Conservation (phyloP, 2,888 invertebrate genomes). For the Protophormia terraenovae region DNA sequence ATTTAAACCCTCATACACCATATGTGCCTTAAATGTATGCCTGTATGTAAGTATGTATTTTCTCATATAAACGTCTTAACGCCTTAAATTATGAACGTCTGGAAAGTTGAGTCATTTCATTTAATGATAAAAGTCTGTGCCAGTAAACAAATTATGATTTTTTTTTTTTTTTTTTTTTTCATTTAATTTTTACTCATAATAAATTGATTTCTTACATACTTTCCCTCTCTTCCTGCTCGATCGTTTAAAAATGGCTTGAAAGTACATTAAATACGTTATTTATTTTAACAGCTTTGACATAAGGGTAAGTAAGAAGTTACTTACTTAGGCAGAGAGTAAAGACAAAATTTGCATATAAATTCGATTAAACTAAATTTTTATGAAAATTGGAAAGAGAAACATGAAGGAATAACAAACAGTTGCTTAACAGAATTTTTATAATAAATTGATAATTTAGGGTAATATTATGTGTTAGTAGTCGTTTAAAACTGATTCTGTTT, state of each 20-base stretch:
- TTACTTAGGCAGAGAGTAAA: background rate
- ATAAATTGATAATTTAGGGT: background rate
- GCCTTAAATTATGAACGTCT: constrained; percentile 41
- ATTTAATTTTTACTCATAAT: background rate
- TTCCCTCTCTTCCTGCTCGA: background rate
- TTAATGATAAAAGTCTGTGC: constrained; percentile 13
- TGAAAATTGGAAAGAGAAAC: background rate
- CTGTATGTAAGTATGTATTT: background rate
- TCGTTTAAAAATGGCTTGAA: background rate
- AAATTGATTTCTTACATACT: constrained; percentile 20
- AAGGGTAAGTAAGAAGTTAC: background rate
- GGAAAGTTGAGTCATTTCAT: constrained; percentile 49
- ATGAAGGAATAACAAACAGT: too few relatives aligned
- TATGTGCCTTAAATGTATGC: too few relatives aligned
- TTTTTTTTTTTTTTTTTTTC: background rate
- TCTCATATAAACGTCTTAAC: background rate
- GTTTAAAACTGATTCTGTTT: background rate
- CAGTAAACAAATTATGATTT: constrained; percentile 25
- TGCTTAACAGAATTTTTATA: background rate
- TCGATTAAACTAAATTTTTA: background rate
- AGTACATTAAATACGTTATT: constrained; percentile 8
- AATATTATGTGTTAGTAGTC: background rate
- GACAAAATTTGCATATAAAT: background rate
- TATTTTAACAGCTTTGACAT: constrained; percentile 1
- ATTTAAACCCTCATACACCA: too few relatives aligned